Conservation (phyloP, 2,797 vertebrate genomes). For the Enteromius anoplus region DNA sequence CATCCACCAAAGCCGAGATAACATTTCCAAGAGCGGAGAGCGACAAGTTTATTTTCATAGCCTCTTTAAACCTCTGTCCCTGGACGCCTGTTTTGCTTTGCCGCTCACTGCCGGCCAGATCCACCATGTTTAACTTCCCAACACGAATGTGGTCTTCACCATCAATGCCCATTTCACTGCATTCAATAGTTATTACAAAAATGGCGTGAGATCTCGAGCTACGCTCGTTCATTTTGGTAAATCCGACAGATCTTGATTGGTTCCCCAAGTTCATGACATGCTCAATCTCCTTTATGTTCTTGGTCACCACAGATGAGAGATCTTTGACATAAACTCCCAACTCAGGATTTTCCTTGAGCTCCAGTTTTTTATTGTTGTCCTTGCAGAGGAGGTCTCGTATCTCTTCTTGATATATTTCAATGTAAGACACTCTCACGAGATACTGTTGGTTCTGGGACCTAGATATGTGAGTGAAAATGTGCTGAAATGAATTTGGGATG, state of each 20-base stretch:
- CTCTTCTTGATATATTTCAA: conserved; percentile 98
- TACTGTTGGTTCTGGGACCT: conserved; percentile 94
- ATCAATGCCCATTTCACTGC: conserved; percentile 87
- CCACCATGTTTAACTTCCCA: conserved; percentile 97
- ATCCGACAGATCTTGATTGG: conserved; percentile 89
- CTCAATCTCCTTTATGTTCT: conserved; percentile 92
- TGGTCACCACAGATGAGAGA: conserved; percentile 93
- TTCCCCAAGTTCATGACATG: conserved; percentile 95
- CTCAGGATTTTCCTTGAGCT: conserved; percentile 92
- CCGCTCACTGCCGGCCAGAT: conserved; percentile 94
- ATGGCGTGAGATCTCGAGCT: conserved; percentile 97
- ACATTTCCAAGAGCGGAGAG: conserved; percentile 95
- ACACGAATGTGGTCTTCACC: conserved; percentile 94
- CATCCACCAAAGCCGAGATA: conserved; percentile 91
- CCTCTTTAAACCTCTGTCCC: conserved; percentile 91
- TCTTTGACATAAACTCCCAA: conserved; percentile 91
- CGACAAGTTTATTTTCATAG: conserved; percentile 96
- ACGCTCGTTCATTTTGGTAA: conserved; percentile 94
- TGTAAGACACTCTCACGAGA: conserved; percentile 93
- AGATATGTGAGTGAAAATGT: conserved; percentile 96
- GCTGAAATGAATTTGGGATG: conserved; percentile 92
- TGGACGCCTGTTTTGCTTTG: conserved; percentile 87
- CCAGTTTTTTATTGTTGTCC: conserved; percentile 89
- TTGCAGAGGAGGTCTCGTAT: conserved; percentile 93
- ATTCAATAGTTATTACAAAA: conserved; percentile 92